A percentile compares a stretch with the other conserved stretches of the same genome.
Evolutionary conservation across 2,113 vertebrate genomes (phyloP).

Genomic region (Psilopsiagon aymara): DNA sequence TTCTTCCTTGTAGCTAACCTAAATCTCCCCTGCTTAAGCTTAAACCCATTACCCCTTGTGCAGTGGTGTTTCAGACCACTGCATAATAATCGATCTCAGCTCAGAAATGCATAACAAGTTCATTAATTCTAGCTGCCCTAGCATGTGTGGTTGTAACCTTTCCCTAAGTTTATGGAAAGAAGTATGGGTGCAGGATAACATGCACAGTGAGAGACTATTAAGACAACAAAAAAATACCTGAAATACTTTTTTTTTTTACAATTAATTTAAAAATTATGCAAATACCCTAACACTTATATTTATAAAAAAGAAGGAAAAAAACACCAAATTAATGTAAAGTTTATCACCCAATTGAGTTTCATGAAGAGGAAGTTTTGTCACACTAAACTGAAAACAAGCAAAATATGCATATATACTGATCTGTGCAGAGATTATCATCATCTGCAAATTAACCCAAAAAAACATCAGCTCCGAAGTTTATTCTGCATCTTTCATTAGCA

Average conservation of each 20-base stretch:
- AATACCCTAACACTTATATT: not conserved
- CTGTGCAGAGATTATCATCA: not conserved
- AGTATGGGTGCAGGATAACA: not conserved
- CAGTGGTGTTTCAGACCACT: not conserved
- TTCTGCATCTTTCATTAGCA: not conserved
- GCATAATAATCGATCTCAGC: not conserved
- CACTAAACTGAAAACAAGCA: not conserved
- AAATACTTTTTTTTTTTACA: not conserved
- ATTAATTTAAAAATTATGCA: not conserved
- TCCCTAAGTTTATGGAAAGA: not conserved
- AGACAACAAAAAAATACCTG: not conserved
- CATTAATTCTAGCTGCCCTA: not conserved
- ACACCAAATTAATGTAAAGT: not conserved
- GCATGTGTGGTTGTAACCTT: rapidly evolving
- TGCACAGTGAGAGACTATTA: not conserved
- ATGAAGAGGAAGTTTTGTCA: not conserved
- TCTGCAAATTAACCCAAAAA: not conserved
- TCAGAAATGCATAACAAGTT: not conserved
- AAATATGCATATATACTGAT: not conserved
- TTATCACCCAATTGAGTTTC: not conserved
- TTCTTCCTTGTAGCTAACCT: not conserved
- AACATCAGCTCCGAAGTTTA: rapidly evolving
- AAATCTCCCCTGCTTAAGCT: not conserved
- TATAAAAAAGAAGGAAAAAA: not conserved
- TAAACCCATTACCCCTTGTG: not conserved